Percentiles rank a stretch among this genome's conserved stretches.
Conservation (phyloP, 2,797 vertebrate species). For the Propithecus deckenii region DNA sequence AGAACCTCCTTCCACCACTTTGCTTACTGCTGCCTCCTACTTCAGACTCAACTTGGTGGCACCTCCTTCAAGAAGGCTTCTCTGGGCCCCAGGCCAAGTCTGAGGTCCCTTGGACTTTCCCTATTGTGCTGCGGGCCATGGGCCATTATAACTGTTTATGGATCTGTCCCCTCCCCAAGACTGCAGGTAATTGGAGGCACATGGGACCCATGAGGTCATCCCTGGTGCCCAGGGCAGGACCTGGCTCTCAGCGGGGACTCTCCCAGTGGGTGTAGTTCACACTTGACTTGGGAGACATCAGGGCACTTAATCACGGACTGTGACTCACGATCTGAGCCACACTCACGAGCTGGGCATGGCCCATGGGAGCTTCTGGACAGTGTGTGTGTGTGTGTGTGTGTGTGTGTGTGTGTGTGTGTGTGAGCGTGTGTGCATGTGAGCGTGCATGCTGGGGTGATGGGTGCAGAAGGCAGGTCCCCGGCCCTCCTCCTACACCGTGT, state of each 20-base stretch:
- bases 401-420: too few relatives aligned
- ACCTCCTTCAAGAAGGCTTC: background rate
- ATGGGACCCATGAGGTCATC: background rate
- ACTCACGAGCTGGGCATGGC: background rate
- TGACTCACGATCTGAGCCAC: background rate
- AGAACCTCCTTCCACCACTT: background rate
- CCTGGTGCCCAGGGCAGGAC: background rate
- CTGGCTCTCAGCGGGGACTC: background rate
- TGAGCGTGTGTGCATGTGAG: too few relatives aligned
- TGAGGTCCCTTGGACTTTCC: background rate
- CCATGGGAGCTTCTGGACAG: background rate
- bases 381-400: background rate
- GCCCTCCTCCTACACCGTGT: background rate
- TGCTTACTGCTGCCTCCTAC: background rate
- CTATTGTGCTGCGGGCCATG: rapidly evolving
- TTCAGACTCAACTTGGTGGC: background rate
- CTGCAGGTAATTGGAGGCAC: background rate
- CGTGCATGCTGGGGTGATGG: rapidly evolving
- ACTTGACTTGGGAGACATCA: background rate
- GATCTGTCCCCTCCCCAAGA: background rate
- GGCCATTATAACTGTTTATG: background rate
- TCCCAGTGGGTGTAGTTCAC: background rate
- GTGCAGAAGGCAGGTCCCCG: background rate
- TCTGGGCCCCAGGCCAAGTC: too few relatives aligned
- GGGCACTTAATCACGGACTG: background rate